Percentiles rank a stretch among this genome's conserved stretches.
These are phyloP conservation scores for Neolamprologus sp. DNA, from an alignment of 2,113 vertebrate genomes.

Conservation along the genomic window DNA sequence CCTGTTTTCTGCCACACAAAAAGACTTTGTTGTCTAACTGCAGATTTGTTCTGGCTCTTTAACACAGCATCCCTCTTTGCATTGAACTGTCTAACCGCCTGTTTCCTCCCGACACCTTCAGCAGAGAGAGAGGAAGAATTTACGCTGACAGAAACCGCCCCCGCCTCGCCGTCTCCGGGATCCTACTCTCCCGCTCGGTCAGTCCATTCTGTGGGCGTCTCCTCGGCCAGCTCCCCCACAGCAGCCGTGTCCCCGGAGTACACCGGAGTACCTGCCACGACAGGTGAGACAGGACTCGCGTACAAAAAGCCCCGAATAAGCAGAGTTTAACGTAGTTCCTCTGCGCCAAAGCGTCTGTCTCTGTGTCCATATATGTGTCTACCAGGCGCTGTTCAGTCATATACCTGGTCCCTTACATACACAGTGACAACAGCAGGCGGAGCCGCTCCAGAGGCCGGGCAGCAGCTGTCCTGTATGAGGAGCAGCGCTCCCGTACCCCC, in stretches of 20 bases:
- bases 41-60: background rate
- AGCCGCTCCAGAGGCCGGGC: slow-evolving; percentile 80
- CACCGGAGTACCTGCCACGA: slow-evolving; percentile 72
- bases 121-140: slow-evolving; percentile 83
- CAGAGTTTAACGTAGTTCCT: slow-evolving; percentile 1
- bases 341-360: slow-evolving; percentile 51
- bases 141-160: slow-evolving; percentile 76
- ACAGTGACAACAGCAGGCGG: slow-evolving; percentile 95
- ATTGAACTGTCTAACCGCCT: background rate
- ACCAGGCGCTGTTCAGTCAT: slow-evolving; percentile 97
- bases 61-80: background rate
- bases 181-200: slow-evolving; percentile 90
- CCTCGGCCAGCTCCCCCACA: slow-evolving; percentile 79
- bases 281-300: slow-evolving; percentile 75
- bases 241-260: slow-evolving; percentile 89
- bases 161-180: slow-evolving; percentile 81
- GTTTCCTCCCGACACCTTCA: slow-evolving; percentile 13
- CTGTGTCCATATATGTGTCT: slow-evolving; percentile 68
- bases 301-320: background rate
- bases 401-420: slow-evolving; percentile 99
- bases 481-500: slow-evolving; percentile 79
- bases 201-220: slow-evolving; percentile 80
- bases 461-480: slow-evolving; percentile 93
- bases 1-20: background rate
- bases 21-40: background rate